A percentile compares a stretch with the other conserved stretches of the same genome.
These are phyloP conservation scores for Aphidius ervi DNA, from an alignment of 1,140 invertebrate genomes.

Conservation along the genomic window DNA sequence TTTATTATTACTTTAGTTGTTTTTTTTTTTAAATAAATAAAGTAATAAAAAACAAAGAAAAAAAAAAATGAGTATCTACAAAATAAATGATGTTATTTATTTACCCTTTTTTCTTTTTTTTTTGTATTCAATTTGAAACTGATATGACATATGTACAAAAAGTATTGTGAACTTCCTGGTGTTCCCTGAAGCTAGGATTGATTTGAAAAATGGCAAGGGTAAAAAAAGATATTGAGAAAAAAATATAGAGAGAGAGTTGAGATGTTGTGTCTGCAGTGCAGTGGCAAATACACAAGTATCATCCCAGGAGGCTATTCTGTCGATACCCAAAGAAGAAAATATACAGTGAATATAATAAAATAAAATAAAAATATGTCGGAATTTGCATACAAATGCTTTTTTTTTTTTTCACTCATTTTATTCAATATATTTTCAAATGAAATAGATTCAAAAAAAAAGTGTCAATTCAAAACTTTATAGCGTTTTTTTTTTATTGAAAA, in stretches of 20 bases:
- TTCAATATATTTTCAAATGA: not conserved
- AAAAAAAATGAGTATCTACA: too few species aligned
- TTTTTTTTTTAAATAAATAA: too few species aligned
- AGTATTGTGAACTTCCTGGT: slow-evolving; percentile 7
- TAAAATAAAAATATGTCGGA: not conserved
- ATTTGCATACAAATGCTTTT: slow-evolving; percentile 4
- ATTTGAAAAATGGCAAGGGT: not conserved
- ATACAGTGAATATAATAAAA: not conserved
- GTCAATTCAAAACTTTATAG: too few species aligned
- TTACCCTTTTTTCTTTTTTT: slow-evolving; percentile 3
- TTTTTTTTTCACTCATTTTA: not conserved
- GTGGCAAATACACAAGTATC: slow-evolving; percentile 14
- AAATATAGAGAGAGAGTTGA: not conserved
- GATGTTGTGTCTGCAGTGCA: slow-evolving; percentile 2
- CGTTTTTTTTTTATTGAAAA: too few species aligned
- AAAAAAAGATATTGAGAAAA: not conserved
- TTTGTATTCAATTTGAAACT: not conserved
- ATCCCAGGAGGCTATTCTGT: not conserved
- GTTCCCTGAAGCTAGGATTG: slow-evolving; percentile 1
- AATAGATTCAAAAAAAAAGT: too few species aligned
- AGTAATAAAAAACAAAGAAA: too few species aligned
- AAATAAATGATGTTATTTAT: not conserved
- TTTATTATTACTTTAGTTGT: too few species aligned
- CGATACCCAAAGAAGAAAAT: slow-evolving; percentile 1
- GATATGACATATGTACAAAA: slow-evolving; percentile 6